phyloP scores from a whole-genome alignment of 92 coral and sea anemone genomes.

The Montipora capitata region DNA sequence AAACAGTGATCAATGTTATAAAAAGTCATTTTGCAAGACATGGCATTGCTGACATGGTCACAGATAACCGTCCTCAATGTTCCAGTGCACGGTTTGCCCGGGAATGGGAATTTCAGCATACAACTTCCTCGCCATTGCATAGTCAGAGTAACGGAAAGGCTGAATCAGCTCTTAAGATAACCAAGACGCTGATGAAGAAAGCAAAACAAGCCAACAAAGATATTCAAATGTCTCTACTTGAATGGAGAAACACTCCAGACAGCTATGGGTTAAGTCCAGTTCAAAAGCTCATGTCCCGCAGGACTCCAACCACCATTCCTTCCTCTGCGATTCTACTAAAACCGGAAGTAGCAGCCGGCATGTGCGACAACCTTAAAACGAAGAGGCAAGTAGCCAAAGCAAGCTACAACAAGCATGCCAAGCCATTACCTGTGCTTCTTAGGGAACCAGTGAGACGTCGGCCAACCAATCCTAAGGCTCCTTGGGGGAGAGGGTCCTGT shows the following conservation, averaged over 20 bases:
- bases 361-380: conserved; percentile 10
- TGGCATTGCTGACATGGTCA: not conserved
- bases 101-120: not conserved
- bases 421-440: conserved; percentile 11
- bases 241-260: not conserved
- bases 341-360: conserved; percentile 2
- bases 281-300: not conserved
- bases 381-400: conserved; percentile 20
- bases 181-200: not conserved
- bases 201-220: not conserved
- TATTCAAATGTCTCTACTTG: not conserved
- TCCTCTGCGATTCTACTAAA: not conserved
- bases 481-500: conserved; percentile 25
- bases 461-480: conserved; percentile 17
- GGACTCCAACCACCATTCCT: not conserved
- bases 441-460: conserved; percentile 7
- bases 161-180: not conserved
- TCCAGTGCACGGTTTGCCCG: not conserved
- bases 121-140: not conserved
- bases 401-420: conserved; percentile 4
- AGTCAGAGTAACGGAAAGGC: not conserved
- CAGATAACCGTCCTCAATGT: not conserved
- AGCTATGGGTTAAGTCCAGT: not conserved
- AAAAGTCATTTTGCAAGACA: not conserved
- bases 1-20: not conserved